Base-by-base conservation (phyloP, 2,888 invertebrate genomes). In the Volucella inflata region DNA sequence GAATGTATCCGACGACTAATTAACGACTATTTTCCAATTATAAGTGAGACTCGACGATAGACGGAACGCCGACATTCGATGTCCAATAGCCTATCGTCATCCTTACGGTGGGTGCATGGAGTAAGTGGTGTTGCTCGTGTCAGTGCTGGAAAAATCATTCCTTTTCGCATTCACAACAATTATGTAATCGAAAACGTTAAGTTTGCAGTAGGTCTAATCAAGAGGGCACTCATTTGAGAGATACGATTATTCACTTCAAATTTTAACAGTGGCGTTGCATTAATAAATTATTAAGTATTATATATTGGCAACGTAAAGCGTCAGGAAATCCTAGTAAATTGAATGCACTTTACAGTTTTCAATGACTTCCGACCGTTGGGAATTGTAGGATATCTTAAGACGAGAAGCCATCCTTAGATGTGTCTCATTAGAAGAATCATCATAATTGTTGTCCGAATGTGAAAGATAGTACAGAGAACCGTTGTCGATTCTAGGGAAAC, bases 131-230 rank as follows among this genome's bases (percentile, higher is more conserved):
- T 44, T 55, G 64, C 10, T 42, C 44, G 16, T 11, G 12, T 17
- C 17, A 8, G 14, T 16, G 59, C 6, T 38, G 38, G 40, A 50
- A 40, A n/a, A 30, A n/a, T 55, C 38, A 53, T 67, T 83, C 72
- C 78, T 78, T 83, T 83, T 74, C 76, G 81, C 44, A 57, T 44
- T 76, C 81, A 76, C 71, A 44, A n/a, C 57, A 57, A 62, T 74
- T 71, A 83, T 72, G 68, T 78, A 78, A 72, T 78, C 82, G 67
- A 72, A 83, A 72, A 72, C 60, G 30, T 72, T 42, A 71, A 71
- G 48, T 77, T 64, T 72, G 53, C 82, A 82, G 78, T 78, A 78
- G 55, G 62, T 30, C 30, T 30, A 30, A 72, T 36, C 57, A 55
- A 44, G 67, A 67, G 38, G 30, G 17, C 40, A 14, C 55, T 48